Evolutionary conservation across 2,888 invertebrate genomes (phyloP).

Genomic region (Drosophila gaucha): DNA sequence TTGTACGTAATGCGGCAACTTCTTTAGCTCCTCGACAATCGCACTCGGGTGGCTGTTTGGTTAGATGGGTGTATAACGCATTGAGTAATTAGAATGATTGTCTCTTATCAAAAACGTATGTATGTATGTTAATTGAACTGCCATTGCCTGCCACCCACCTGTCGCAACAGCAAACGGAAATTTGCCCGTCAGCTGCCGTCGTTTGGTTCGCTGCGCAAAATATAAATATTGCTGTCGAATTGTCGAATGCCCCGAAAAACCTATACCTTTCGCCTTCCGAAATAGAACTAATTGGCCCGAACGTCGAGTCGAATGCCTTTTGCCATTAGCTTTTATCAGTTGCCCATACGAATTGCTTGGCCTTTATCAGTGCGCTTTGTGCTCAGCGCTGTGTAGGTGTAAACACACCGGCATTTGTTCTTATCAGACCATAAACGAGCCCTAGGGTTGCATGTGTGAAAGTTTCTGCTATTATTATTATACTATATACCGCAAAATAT

Average conservation of each 20-base stretch:
- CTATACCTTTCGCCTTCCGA: slow-evolving; percentile 47
- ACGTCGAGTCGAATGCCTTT: slow-evolving; percentile 23
- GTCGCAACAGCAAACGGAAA: slow-evolving; percentile 48
- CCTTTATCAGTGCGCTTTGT: slow-evolving; percentile 51
- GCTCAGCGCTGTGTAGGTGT: slow-evolving; percentile 1
- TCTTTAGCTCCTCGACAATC: slow-evolving; percentile 82
- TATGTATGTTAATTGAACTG: slow-evolving; percentile 65
- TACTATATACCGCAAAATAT: slow-evolving; percentile 23
- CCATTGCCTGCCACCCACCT: slow-evolving; percentile 42
- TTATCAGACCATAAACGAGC: slow-evolving; percentile 48
- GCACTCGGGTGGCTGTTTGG: slow-evolving; percentile 65
- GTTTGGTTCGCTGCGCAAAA: slow-evolving; percentile 25
- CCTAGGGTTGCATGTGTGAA: slow-evolving; percentile 24
- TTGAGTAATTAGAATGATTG: slow-evolving; percentile 63
- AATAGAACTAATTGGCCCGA: slow-evolving; percentile 61
- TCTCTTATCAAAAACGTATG: slow-evolving; percentile 39
- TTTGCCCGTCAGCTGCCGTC: slow-evolving; percentile 25
- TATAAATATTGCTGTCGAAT: background rate
- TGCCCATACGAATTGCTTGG: slow-evolving; percentile 27
- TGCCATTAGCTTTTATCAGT: slow-evolving; percentile 62
- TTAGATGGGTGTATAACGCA: slow-evolving; percentile 22
- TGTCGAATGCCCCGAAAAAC: slow-evolving; percentile 38
- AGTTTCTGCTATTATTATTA: slow-evolving; percentile 15
- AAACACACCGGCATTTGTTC: slow-evolving; percentile 68
- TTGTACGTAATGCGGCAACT: slow-evolving; percentile 61